Conservation (phyloP, 2,888 invertebrate genomes). For the Ophion ellenae region DNA sequence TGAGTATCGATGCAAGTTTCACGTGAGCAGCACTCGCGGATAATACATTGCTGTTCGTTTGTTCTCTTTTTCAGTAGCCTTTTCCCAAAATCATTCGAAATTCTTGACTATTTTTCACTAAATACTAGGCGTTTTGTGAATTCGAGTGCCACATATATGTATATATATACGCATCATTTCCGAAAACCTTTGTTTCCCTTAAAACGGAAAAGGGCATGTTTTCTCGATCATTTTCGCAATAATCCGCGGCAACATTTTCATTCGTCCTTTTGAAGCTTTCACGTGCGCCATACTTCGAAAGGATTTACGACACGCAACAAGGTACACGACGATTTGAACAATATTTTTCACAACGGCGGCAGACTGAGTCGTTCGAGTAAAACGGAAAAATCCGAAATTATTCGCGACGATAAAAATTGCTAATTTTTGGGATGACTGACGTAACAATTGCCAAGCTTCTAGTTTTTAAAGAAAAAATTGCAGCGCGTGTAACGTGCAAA, state of each 20-base stretch:
- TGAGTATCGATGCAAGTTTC: neutral
- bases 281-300: conserved; percentile 12
- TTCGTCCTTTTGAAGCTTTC: conserved; percentile 4
- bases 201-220: conserved; percentile 25
- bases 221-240: neutral
- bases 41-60: neutral
- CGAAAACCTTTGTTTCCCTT: conserved; percentile 10
- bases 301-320: conserved; percentile 16
- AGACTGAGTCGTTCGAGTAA: neutral
- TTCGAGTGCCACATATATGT: conserved; percentile 1
- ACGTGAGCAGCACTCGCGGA: neutral
- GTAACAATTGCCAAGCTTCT: conserved; percentile 14
- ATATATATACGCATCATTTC: neutral
- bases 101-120: conserved; percentile 5
- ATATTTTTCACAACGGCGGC: neutral
- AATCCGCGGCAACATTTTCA: conserved; percentile 22
- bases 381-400: neutral
- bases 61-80: neutral
- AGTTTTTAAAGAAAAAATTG: conserved; percentile 4
- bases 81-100: conserved; percentile 4
- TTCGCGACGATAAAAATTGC: neutral
- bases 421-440: neutral
- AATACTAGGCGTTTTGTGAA: conserved; percentile 14
- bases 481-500: conserved; percentile 24
- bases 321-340: neutral